Base-by-base conservation (phyloP, 2,797 vertebrate species). In the Enoplosus armatus region DNA sequence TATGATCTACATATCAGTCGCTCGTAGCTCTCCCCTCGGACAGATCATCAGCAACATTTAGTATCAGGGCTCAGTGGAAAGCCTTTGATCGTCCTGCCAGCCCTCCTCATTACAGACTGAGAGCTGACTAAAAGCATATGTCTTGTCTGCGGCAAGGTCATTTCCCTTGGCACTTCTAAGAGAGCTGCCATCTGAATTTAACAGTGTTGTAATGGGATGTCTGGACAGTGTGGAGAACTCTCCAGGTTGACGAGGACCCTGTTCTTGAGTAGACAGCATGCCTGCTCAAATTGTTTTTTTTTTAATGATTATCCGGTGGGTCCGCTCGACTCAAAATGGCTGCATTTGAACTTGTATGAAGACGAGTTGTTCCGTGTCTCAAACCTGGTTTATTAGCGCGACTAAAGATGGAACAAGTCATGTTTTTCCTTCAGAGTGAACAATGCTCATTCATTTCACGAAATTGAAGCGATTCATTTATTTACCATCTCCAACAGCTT, bases 41-140 rank as follows among this genome's bases (percentile, higher is more conserved):
- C 82, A 78, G 78, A 66, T 89, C 85, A 91, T 88, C 85, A 85
- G 82, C 47, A 89, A 89, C 85, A 88, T 90, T 92, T 88, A 86
- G 89, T 59, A 81, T 89, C 89, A 90, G 80, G 83, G 79, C 51
- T 82, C 77, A 76, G 83, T 83, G 90, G 80, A 86, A 90, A 89
- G 61, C 33, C 87, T 92, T 92, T 90, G 89, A 90, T 88, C 47
- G 7, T 45, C 29, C 77, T 85, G 89, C 89, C 89, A 89, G 85
- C 70, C 72, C 72, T 51, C 35, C 81, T 84, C 75, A 75, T 82
- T 85, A 84, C 76, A 77, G 80, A 79, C 67, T 6, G n/a, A 82
- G 85, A 78, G 75, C 15, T 59, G 75, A 81, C 75, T 77, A 35
- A 72, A 75, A 73, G 75, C 77, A 58, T 31, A 80, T 31, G 74